These are phyloP conservation scores for Serinus canaria DNA, from an alignment of 2,113 vertebrate species.

Conservation along the genomic window DNA sequence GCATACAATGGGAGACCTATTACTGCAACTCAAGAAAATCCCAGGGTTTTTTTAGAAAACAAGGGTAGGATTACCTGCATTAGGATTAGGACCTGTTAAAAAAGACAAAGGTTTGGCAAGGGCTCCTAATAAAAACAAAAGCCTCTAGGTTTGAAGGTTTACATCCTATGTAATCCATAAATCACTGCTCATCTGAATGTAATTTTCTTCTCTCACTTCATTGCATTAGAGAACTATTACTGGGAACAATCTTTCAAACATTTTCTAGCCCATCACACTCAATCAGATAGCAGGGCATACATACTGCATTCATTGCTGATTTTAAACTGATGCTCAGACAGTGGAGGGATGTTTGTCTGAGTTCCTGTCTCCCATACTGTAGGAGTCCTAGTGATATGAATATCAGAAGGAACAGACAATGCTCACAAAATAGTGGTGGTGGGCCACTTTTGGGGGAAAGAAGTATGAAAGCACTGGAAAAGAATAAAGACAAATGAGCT, in stretches of 20 bases:
- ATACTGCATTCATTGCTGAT: neutral
- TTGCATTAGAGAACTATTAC: neutral
- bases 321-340: neutral
- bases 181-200: neutral
- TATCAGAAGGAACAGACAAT: neutral
- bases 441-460: neutral
- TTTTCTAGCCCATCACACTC: neutral
- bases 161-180: neutral
- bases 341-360: neutral
- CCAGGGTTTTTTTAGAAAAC: neutral
- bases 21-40: neutral
- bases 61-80: neutral
- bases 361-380: neutral
- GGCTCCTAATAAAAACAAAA: neutral
- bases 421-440: neutral
- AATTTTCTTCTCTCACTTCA: neutral
- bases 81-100: neutral
- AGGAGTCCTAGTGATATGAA: neutral
- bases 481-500: neutral
- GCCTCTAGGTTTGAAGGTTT: neutral
- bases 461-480: neutral
- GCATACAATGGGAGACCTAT: neutral
- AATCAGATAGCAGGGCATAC: neutral
- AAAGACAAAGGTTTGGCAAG: neutral
- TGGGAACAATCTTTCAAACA: neutral